Percentiles rank a stretch among this genome's conserved stretches.
Evolutionary conservation across 2,113 vertebrate genomes (phyloP).

Genomic region (Xenotilapia caudafasciata): DNA sequence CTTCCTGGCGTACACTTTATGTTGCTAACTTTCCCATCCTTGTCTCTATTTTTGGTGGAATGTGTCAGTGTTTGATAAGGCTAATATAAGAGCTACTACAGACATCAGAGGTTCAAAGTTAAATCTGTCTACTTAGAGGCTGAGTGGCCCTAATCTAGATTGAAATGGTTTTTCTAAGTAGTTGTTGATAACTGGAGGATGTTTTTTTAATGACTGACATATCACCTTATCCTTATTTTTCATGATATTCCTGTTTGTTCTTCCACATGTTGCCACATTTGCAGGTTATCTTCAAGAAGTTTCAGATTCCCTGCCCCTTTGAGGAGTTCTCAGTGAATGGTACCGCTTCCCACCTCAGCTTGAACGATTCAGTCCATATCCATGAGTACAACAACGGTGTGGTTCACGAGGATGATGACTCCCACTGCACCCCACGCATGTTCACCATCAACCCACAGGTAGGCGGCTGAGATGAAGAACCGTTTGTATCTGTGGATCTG

Average conservation of each 20-base stretch:
- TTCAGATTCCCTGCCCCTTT: slow-evolving; percentile 88
- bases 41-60: not conserved
- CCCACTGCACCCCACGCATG: slow-evolving; percentile 75
- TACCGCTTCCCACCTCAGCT: slow-evolving; percentile 36
- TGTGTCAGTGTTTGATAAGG: slow-evolving; percentile 6
- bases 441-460: slow-evolving; percentile 95
- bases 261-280: not conserved
- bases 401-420: slow-evolving; percentile 42
- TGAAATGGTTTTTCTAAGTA: not conserved
- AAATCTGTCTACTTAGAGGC: not conserved
- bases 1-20: not conserved
- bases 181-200: not conserved
- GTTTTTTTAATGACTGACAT: not conserved
- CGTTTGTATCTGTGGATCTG: not conserved
- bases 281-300: slow-evolving; percentile 96
- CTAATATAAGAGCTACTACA: not conserved
- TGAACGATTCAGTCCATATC: slow-evolving; percentile 32
- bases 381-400: slow-evolving; percentile 57
- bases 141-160: not conserved
- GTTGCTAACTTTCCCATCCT: not conserved
- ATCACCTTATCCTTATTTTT: not conserved
- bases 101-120: slow-evolving; percentile 4
- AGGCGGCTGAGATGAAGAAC: not conserved
- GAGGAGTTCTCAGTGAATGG: slow-evolving; percentile 66
- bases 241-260: not conserved